These are phyloP conservation scores for Danio tinwini DNA, from an alignment of 2,797 vertebrate genomes.

Conservation along the genomic window DNA sequence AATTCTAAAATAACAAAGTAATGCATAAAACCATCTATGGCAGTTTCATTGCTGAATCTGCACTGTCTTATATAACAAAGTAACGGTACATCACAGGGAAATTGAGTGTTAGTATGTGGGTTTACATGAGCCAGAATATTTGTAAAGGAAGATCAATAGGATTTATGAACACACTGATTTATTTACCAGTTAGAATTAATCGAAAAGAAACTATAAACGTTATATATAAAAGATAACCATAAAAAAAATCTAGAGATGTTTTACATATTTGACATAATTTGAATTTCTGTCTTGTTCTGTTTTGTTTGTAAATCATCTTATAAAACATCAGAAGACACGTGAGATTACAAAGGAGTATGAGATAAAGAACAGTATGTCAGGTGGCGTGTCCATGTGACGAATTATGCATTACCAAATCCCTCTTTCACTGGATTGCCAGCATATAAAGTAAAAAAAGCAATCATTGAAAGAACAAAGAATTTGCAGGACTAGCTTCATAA, in stretches of 20 bases:
- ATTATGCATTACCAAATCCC: constrained; percentile 20
- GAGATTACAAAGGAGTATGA: constrained; percentile 36
- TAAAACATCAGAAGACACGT: constrained; percentile 3
- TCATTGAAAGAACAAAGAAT: constrained; percentile 38
- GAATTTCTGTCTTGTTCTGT: background rate
- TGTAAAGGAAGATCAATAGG: constrained; percentile 31
- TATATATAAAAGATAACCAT: no score
- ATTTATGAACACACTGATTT: constrained; percentile 9
- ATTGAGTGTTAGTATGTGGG: constrained; percentile 23
- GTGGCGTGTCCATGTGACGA: constrained; percentile 41
- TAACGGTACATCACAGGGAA: constrained; percentile 33
- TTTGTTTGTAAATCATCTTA: background rate
- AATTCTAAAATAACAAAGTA: background rate
- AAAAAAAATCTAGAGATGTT: background rate
- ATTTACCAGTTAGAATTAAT: constrained; percentile 9
- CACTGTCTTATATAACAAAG: constrained; percentile 16
- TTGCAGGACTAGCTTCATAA: constrained; percentile 12
- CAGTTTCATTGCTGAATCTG: background rate
- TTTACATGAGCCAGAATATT: constrained; percentile 24
- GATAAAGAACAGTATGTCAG: constrained; percentile 16
- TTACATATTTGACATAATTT: background rate
- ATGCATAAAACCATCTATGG: constrained; percentile 6
- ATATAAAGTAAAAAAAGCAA: background rate
- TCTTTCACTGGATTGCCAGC: constrained; percentile 18
- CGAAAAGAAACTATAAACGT: background rate